Evolutionary conservation across 2,888 invertebrate species (phyloP).

Genomic region (Dynastes tityus): DNA sequence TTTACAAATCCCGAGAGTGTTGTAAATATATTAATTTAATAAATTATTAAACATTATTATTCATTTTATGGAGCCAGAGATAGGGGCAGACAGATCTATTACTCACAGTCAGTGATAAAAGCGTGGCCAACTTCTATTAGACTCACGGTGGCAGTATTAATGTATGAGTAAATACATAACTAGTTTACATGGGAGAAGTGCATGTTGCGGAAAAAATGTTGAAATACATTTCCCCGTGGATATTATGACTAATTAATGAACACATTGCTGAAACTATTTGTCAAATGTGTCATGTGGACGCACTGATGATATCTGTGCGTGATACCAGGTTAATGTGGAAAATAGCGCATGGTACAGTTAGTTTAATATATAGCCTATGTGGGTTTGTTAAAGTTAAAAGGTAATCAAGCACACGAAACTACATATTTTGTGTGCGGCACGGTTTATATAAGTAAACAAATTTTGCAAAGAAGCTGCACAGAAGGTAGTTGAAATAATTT

Average conservation of each 20-base stretch:
- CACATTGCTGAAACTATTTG: constrained; percentile 49
- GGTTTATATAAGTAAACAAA: too few relatives aligned
- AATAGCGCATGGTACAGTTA: constrained; percentile 24
- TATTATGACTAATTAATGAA: constrained; percentile 52
- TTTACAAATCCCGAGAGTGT: background rate
- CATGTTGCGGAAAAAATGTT: constrained; percentile 28
- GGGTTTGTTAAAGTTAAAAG: background rate
- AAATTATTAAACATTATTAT: constrained; percentile 34
- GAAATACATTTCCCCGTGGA: constrained; percentile 39
- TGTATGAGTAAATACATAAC: constrained; percentile 3
- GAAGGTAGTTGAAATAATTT: too few relatives aligned
- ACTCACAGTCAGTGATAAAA: background rate
- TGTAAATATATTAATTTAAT: constrained; percentile 34
- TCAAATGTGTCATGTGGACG: constrained; percentile 55
- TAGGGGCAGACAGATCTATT: constrained; percentile 2
- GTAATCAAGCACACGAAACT: background rate
- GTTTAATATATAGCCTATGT: constrained; percentile 15
- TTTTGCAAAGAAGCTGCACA: too few relatives aligned
- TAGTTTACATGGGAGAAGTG: constrained; percentile 3
- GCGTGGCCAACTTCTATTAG: too few relatives aligned
- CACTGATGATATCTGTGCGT: constrained; percentile 57
- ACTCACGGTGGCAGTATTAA: background rate
- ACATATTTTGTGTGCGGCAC: background rate
- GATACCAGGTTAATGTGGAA: constrained; percentile 49
- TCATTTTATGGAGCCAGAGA: constrained; percentile 19